phyloP scores from a whole-genome alignment of 1,140 invertebrate species.

The Trichonephila clavipes region DNA sequence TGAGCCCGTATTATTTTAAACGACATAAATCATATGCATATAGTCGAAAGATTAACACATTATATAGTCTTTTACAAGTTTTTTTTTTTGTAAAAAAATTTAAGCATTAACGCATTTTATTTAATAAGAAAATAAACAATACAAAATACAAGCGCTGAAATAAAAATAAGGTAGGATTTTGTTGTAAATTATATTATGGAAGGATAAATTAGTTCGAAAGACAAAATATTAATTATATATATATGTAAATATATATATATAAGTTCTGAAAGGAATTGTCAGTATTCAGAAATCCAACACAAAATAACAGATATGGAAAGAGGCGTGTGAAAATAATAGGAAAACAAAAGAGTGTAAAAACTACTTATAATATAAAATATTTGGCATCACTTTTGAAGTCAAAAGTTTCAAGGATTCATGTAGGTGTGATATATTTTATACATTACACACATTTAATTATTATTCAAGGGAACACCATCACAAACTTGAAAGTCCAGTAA shows the following conservation, averaged over 20 bases:
- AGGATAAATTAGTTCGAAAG: neutral
- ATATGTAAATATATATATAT: too few relatives aligned
- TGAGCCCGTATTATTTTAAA: too few relatives aligned
- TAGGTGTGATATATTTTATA: constrained; percentile 23
- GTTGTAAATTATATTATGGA: neutral
- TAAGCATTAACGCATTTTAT: neutral
- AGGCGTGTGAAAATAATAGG: neutral
- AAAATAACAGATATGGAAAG: neutral
- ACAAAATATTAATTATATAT: neutral
- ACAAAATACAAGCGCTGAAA: neutral
- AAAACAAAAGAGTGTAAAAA: neutral
- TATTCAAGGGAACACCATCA: neutral
- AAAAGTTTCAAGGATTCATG: constrained; percentile 14
- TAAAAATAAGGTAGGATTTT: neutral
- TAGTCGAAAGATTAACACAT: too few relatives aligned
- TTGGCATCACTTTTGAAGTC: constrained; percentile 1
- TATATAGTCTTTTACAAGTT: too few relatives aligned
- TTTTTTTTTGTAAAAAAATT: too few relatives aligned
- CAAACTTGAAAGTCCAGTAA: neutral
- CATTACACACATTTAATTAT: neutral
- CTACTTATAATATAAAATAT: neutral
- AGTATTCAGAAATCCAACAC: neutral
- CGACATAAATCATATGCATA: too few relatives aligned
- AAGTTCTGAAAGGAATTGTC: neutral
- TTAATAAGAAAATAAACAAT: neutral